Evolutionary conservation across 2,888 invertebrate genomes (phyloP).

Genomic region (Tenthredo scrophulariae): DNA sequence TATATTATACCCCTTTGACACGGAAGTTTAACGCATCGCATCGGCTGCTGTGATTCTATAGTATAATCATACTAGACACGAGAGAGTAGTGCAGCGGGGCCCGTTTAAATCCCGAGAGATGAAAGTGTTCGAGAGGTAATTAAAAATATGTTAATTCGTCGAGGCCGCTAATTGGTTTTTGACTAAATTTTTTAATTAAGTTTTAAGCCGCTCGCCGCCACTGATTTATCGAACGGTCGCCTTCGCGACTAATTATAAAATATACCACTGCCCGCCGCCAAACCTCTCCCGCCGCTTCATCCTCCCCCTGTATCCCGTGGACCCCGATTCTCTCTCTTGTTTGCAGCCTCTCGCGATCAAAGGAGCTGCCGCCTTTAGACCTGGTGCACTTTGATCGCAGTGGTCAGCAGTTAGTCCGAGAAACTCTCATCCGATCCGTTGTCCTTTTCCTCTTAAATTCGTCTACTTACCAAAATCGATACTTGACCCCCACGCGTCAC

Average conservation of each 20-base stretch:
- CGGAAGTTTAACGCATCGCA: background rate
- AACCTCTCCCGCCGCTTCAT: conserved; percentile 60
- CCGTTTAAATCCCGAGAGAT: conserved; percentile 49
- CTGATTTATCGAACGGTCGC: conserved; percentile 70
- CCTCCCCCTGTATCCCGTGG: background rate
- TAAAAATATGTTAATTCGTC: conserved; percentile 76
- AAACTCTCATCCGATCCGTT: background rate
- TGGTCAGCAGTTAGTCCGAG: background rate
- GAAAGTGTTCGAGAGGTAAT: conserved; percentile 67
- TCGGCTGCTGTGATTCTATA: background rate
- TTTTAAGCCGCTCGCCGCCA: conserved; percentile 69
- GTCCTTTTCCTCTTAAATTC: background rate
- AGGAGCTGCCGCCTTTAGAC: conserved; percentile 21
- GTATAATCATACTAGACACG: conserved; percentile 18
- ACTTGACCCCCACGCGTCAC: background rate
- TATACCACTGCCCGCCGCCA: conserved; percentile 68
- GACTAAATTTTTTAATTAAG: conserved; percentile 73
- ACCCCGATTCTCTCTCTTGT: conserved; percentile 48
- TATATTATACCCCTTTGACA: background rate
- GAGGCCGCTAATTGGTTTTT: conserved; percentile 74
- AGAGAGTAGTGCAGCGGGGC: background rate
- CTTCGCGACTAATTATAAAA: conserved; percentile 72
- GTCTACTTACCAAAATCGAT: background rate
- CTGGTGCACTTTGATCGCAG: conserved; percentile 45
- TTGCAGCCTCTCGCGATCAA: conserved; percentile 52